phyloP scores from a whole-genome alignment of 2,888 invertebrate genomes.

The Hemithea aestivaria region DNA sequence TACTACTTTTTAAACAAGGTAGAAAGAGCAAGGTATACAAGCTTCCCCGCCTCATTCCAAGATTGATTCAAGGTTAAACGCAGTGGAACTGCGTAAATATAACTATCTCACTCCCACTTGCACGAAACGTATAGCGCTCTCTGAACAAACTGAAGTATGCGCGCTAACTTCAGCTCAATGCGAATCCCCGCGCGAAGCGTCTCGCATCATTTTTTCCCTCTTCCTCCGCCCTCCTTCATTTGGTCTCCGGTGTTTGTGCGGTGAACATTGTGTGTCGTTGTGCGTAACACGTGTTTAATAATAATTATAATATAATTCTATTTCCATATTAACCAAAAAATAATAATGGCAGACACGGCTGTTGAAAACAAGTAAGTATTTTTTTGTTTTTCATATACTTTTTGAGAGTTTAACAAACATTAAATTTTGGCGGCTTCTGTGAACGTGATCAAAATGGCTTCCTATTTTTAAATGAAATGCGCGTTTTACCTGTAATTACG shows the following conservation, averaged over 20 bases:
- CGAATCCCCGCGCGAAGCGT: slow-evolving; percentile 56
- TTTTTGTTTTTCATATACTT: slow-evolving; percentile 32
- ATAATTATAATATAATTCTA: slow-evolving; percentile 36
- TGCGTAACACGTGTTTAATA: slow-evolving; percentile 66
- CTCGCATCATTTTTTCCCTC: slow-evolving; percentile 58
- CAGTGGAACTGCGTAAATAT: slow-evolving; percentile 34
- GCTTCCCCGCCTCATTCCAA: slow-evolving; percentile 41
- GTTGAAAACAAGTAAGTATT: slow-evolving; percentile 83
- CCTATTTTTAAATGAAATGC: slow-evolving; percentile 52
- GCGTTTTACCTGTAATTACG: slow-evolving; percentile 33
- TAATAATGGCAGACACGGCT: slow-evolving; percentile 84
- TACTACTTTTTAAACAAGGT: slow-evolving; percentile 46
- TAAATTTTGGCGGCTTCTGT: slow-evolving; percentile 66
- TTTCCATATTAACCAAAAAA: slow-evolving; percentile 45
- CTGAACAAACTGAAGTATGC: slow-evolving; percentile 45
- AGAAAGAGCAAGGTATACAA: slow-evolving; percentile 58
- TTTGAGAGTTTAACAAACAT: slow-evolving; percentile 29
- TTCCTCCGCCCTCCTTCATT: slow-evolving; percentile 71
- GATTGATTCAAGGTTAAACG: slow-evolving; percentile 62
- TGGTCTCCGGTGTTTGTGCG: slow-evolving; percentile 71
- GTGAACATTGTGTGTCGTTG: slow-evolving; percentile 66
- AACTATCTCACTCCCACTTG: slow-evolving; percentile 42
- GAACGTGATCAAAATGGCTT: slow-evolving; percentile 80
- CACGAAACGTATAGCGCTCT: slow-evolving; percentile 27
- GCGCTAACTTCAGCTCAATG: slow-evolving; percentile 51